phyloP scores from a whole-genome alignment of 2,797 vertebrate genomes.

The Geotrypetes seraphini region DNA sequence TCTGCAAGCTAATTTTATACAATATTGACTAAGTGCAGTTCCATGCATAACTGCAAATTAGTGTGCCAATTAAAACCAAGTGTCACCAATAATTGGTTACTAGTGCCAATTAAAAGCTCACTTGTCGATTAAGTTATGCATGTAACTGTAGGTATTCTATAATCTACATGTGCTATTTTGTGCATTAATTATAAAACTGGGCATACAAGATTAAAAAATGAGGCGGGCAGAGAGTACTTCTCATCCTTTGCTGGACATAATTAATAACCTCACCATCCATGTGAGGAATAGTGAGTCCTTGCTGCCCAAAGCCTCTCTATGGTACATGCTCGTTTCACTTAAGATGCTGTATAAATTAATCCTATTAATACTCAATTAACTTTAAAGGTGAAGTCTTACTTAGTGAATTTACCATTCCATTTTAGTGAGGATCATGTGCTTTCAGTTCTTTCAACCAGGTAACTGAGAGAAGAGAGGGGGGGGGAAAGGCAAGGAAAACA shows the following conservation, averaged over 20 bases:
- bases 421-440: slow-evolving; percentile 53
- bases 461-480: slow-evolving; percentile 29
- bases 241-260: slow-evolving; percentile 34
- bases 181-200: too few relatives aligned
- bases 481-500: slow-evolving; percentile 30
- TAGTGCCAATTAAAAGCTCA: too few relatives aligned
- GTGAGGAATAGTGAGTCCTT: too few relatives aligned
- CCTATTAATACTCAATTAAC: slow-evolving; percentile 61
- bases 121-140: too few relatives aligned
- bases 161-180: too few relatives aligned
- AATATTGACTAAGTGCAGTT: too few relatives aligned
- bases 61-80: too few relatives aligned
- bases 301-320: slow-evolving; percentile 31
- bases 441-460: slow-evolving; percentile 63
- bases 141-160: too few relatives aligned
- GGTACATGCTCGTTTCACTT: slow-evolving; percentile 40
- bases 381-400: slow-evolving; percentile 53
- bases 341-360: slow-evolving; percentile 56
- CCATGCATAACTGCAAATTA: too few relatives aligned
- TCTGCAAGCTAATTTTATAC: too few relatives aligned
- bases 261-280: slow-evolving; percentile 45
- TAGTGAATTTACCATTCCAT: slow-evolving; percentile 50
- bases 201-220: too few relatives aligned
- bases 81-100: too few relatives aligned
- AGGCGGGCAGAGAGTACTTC: slow-evolving; percentile 21